Percentiles rank a stretch among this genome's conserved stretches.
Conservation (phyloP, 1,140 invertebrate species). For the Bombus haemorrhoidalis region DNA sequence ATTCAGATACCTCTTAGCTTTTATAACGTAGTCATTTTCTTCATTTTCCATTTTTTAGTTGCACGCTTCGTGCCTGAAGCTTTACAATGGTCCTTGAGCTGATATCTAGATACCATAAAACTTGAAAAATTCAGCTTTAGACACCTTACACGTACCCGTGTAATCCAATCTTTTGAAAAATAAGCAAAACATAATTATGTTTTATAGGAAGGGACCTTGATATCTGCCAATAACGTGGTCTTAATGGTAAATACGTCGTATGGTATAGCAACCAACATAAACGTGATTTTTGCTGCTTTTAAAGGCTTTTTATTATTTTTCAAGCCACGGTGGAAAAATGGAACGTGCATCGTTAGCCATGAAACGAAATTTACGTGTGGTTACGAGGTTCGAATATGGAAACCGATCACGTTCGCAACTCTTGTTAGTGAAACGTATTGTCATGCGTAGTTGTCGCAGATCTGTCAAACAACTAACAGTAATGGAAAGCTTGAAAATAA, state of each 20-base stretch:
- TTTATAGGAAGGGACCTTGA: not conserved
- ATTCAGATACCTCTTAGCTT: not conserved
- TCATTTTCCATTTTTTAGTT: not conserved
- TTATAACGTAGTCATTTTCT: not conserved
- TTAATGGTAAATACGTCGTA: not conserved
- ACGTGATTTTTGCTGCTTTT: slow-evolving; percentile 14
- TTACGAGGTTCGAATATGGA: slow-evolving; percentile 31
- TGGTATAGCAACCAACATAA: not conserved
- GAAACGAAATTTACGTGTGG: not conserved
- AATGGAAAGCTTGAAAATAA: not conserved
- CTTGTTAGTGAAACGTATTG: not conserved
- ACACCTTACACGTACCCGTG: not conserved
- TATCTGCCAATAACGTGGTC: not conserved
- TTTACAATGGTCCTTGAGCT: not conserved
- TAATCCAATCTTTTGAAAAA: not conserved
- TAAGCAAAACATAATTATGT: not conserved
- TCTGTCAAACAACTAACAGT: not conserved
- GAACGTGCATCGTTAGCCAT: not conserved
- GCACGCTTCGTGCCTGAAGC: not conserved
- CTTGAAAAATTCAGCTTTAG: not conserved
- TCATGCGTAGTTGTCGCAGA: not conserved
- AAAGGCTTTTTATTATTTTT: slow-evolving; percentile 11
- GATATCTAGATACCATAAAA: not conserved
- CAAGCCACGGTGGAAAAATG: not conserved
- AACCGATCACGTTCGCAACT: not conserved